Evolutionary conservation across 2,113 vertebrate genomes (phyloP), one percentile per base, ranked within the genome.

Genomic region (Tachycineta bicolor): DNA sequence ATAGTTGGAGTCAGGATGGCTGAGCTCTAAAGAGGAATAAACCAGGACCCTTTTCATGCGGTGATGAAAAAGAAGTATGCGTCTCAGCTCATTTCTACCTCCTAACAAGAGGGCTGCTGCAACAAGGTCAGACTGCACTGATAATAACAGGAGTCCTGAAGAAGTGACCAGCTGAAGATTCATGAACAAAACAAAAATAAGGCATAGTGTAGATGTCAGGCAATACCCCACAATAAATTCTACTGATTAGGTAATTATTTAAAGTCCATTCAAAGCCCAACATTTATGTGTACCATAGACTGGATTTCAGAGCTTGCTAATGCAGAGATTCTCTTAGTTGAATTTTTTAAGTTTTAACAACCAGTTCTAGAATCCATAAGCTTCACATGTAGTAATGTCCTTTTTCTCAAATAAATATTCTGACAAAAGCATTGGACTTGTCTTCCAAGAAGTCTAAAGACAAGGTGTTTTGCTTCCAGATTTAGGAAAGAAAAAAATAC

Each of bases 331-430:
- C 7, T 52, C 13, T n/a, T 71, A 43, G 59, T 4, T 91, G 37
- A 69, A 20, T 11, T 87, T 82, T 69, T 4, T 3, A 20, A 2
- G 2, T 65, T 77, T 86, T 65, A 76, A 53, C 7, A 77, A 58
- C 16, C 7, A 14, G 2, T 56, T 95, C 41, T 77, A 60, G 43
- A 80, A 65, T 9, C 7, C 14, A 31, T 58, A 84, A 87, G 33
- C 1, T 9, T 56, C 9, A 9, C 17, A 33, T 31, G 6, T 37
- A 83, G 3, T 4, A 56, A 55, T 50, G 90, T 41, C 13, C 2
- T 58, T 88, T 93, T 90, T 90, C 63, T 78, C 22, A 87, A 49
- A 89, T 69, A 91, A 53, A 67, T 93, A 85, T 85, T 87, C 21
- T 59, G 22, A 84, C 14, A 44, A 26, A 93, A 90, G 11, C 62